Conservation (phyloP, 2,113 vertebrate species). For the Larimichthys polyactis region DNA sequence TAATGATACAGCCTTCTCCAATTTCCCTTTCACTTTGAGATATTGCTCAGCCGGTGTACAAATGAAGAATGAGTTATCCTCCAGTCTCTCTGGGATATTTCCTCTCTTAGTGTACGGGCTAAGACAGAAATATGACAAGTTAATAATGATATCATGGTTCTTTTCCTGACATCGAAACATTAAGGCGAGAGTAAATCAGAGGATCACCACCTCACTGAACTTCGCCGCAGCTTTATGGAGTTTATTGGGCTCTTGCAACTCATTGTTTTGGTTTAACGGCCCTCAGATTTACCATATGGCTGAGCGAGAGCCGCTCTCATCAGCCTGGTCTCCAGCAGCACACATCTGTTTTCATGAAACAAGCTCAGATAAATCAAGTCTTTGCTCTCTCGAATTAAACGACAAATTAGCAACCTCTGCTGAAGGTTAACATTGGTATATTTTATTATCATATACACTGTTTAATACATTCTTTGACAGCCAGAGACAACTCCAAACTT, state of each 20-base stretch:
- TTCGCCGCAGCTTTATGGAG: not conserved
- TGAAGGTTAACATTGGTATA: not conserved
- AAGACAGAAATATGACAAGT: constrained; percentile 17
- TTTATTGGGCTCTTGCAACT: not conserved
- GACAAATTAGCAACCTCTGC: not conserved
- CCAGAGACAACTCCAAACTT: not conserved
- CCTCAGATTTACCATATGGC: not conserved
- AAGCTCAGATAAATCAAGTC: not conserved
- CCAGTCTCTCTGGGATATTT: constrained; percentile 14
- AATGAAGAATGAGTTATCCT: constrained; percentile 43
- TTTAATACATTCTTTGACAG: not conserved
- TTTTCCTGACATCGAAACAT: constrained; percentile 4
- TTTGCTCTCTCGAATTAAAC: too few relatives aligned
- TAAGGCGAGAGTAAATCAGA: not conserved
- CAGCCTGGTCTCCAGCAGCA: not conserved
- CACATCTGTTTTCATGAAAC: not conserved
- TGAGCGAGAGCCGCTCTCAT: not conserved
- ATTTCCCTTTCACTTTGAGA: constrained; percentile 55
- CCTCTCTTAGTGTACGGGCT: not conserved
- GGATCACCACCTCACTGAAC: not conserved
- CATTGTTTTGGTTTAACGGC: not conserved
- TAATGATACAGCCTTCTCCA: constrained; percentile 60
- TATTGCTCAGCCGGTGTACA: constrained; percentile 40
- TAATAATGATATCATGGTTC: constrained; percentile 33
- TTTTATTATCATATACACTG: not conserved